Evolutionary conservation across 2,888 invertebrate species (phyloP).

Genomic region (Netelia melanura): DNA sequence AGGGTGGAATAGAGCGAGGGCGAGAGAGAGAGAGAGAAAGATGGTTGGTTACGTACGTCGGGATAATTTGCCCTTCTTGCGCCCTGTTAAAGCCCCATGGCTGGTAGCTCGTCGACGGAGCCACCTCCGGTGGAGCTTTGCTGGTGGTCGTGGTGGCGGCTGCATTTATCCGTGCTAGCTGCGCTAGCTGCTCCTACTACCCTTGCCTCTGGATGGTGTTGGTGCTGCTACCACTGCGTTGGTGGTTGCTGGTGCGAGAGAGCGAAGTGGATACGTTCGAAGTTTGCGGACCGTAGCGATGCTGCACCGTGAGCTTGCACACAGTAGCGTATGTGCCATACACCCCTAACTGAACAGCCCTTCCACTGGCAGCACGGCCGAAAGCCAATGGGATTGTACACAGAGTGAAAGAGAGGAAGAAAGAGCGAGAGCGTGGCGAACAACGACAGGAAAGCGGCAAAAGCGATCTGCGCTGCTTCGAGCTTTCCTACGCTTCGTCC

Average conservation of each 20-base stretch:
- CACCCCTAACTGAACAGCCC: conserved; percentile 27
- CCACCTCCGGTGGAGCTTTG: conserved; percentile 34
- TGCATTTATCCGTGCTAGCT: background rate
- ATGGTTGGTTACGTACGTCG: conserved; percentile 52
- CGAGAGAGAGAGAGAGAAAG: conserved; percentile 23
- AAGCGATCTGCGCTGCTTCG: conserved; percentile 43
- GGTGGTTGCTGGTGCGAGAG: conserved; percentile 30
- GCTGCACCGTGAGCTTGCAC: conserved; percentile 56
- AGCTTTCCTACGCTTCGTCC: background rate
- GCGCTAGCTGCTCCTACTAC: background rate
- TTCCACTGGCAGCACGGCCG: conserved; percentile 59
- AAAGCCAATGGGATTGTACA: conserved; percentile 75
- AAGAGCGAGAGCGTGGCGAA: conserved; percentile 10
- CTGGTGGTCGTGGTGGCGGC: conserved; percentile 22
- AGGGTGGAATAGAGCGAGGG: conserved; percentile 1
- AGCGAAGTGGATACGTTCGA: conserved; percentile 44
- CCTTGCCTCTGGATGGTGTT: background rate
- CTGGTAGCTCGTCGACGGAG: conserved; percentile 50
- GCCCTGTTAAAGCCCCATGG: conserved; percentile 66
- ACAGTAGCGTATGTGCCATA: conserved; percentile 51
- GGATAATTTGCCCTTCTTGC: conserved; percentile 77
- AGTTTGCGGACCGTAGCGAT: conserved; percentile 51
- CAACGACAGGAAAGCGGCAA: conserved; percentile 23
- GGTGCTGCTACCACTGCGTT: conserved; percentile 10
- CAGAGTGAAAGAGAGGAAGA: conserved; percentile 56